A percentile compares a stretch with the other conserved stretches of the same genome.
Evolutionary conservation across 2,113 vertebrate genomes (phyloP).

Genomic region (rabbit (Oryctolagus cuniculus)): mOryCun1.1 NC_091441.1:9371001-9371500

Average conservation of each 20-base stretch:
- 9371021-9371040: not conserved
- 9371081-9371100: not conserved
- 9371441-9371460: not conserved
- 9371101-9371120: not conserved
- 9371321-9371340: slow-evolving; percentile 43
- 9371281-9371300: slow-evolving; percentile 57
- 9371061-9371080: not conserved
- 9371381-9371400: not conserved
- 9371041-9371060: not conserved
- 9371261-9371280: slow-evolving; percentile 40
- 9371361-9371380: not conserved
- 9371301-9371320: slow-evolving; percentile 57
- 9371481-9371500: slow-evolving; percentile 11
- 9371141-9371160: not conserved
- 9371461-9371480: slow-evolving; percentile 28
- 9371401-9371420: not conserved
- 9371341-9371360: slow-evolving; percentile 50
- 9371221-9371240: not conserved
- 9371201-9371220: slow-evolving; percentile 36
- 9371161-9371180: not conserved
- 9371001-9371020: not conserved
- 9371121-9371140: not conserved
- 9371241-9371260: not conserved
- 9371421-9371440: not conserved
- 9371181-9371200: not conserved